Evolutionary conservation across 2,888 invertebrate species (phyloP).

Genomic region (Philhelius pedissequus): DNA sequence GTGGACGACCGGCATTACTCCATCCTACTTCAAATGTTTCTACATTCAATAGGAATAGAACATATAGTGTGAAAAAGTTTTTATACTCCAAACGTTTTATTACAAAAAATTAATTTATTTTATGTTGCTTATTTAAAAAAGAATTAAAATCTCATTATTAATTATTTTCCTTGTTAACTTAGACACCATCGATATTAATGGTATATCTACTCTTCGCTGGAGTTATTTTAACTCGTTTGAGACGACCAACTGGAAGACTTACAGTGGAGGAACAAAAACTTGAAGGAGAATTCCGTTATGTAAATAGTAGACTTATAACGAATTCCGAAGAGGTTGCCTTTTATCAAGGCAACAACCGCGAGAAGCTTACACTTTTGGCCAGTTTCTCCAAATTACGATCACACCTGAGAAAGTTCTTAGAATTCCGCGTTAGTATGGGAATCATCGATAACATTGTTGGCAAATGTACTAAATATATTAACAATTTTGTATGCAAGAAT

Average conservation of each 20-base stretch:
- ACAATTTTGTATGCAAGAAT: not conserved
- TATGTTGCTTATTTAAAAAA: not conserved
- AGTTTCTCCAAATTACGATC: slow-evolving; percentile 93
- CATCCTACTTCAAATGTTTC: too few relatives aligned
- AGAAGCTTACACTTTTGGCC: slow-evolving; percentile 91
- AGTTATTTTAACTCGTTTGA: slow-evolving; percentile 89
- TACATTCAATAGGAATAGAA: too few relatives aligned
- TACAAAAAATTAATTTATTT: too few relatives aligned
- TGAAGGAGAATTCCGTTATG: slow-evolving; percentile 99
- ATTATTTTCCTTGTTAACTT: slow-evolving; percentile 49
- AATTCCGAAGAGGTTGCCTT: slow-evolving; percentile 93
- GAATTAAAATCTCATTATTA: not conserved
- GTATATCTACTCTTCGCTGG: slow-evolving; percentile 93
- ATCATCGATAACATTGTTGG: slow-evolving; percentile 97
- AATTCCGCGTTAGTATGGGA: slow-evolving; percentile 95
- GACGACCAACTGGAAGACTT: slow-evolving; percentile 91
- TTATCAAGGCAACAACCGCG: slow-evolving; percentile 90
- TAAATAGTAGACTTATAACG: slow-evolving; percentile 96
- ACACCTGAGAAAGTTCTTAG: slow-evolving; percentile 91
- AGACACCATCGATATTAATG: slow-evolving; percentile 94
- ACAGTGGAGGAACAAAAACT: slow-evolving; percentile 97
- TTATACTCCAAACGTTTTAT: too few relatives aligned
- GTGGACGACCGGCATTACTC: too few relatives aligned
- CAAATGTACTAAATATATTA: slow-evolving; percentile 87
- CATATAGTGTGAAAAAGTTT: too few relatives aligned